phyloP scores from a whole-genome alignment of 2,797 vertebrate genomes.

The Neostethus bicornis region DNA sequence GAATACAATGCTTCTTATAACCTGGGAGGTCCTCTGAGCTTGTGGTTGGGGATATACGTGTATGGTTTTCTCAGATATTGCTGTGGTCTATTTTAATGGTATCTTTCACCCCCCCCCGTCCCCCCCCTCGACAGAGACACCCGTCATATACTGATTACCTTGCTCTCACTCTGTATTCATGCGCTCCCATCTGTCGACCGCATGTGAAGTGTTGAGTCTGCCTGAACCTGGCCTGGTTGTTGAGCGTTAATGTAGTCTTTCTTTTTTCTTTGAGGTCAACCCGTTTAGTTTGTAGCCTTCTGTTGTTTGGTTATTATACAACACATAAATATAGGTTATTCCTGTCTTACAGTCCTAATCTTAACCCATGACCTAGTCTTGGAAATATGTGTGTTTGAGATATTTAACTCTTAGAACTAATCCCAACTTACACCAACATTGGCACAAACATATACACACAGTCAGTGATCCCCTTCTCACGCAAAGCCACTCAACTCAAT shows the following conservation, averaged over 20 bases:
- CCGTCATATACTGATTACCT: too few relatives aligned
- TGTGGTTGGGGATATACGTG: neutral
- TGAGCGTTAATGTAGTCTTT: neutral
- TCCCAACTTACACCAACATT: conserved; percentile 40
- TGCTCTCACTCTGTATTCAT: conserved; percentile 2
- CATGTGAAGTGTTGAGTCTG: neutral
- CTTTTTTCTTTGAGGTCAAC: neutral
- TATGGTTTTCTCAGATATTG: neutral
- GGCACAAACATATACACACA: conserved; percentile 31
- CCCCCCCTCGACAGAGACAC: too few relatives aligned
- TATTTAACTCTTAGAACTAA: conserved; percentile 57
- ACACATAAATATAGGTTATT: conserved; percentile 67
- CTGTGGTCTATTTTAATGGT: neutral
- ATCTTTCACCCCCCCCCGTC: neutral
- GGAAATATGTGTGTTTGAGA: conserved; percentile 32
- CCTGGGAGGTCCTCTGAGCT: neutral
- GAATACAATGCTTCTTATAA: neutral
- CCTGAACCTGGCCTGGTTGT: neutral
- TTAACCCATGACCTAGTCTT: conserved; percentile 62
- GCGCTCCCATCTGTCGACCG: neutral
- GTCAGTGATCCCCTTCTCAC: conserved; percentile 60
- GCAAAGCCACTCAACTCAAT: conserved; percentile 59
- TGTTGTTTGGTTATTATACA: conserved; percentile 37
- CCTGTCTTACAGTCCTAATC: conserved; percentile 66
- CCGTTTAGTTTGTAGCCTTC: conserved; percentile 4